Evolutionary conservation across 2,797 vertebrate genomes (phyloP).

Genomic region (Girardinus metallicus): DNA sequence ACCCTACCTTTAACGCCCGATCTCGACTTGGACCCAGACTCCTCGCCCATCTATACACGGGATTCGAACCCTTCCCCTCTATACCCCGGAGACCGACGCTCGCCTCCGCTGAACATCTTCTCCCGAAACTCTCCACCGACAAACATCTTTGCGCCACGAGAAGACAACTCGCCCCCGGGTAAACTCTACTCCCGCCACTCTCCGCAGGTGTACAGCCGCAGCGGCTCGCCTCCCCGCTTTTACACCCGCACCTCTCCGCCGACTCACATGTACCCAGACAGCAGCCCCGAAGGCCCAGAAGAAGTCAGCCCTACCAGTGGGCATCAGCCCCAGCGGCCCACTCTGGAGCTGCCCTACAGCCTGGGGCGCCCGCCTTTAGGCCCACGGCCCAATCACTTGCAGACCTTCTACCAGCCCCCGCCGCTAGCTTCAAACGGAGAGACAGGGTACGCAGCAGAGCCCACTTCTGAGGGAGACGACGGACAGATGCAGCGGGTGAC

Average conservation of each 20-base stretch:
- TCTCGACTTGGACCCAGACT: constrained; percentile 77
- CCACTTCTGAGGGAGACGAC: constrained; percentile 86
- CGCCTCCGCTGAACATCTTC: constrained; percentile 76
- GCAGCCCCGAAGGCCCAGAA: constrained; percentile 88
- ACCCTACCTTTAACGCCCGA: constrained; percentile 80
- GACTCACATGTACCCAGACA: constrained; percentile 88
- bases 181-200: constrained; percentile 77
- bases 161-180: constrained; percentile 76
- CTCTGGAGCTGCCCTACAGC: constrained; percentile 89
- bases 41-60: constrained; percentile 76
- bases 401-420: constrained; percentile 91
- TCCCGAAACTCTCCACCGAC: constrained; percentile 87
- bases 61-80: constrained; percentile 80
- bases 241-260: constrained; percentile 76
- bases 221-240: constrained; percentile 80
- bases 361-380: constrained; percentile 88
- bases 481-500: constrained; percentile 97
- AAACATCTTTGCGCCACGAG: constrained; percentile 86
- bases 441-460: constrained; percentile 85
- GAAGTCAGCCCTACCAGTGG: constrained; percentile 80
- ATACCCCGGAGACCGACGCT: constrained; percentile 72
- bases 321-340: constrained; percentile 68
- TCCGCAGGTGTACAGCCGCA: constrained; percentile 78
- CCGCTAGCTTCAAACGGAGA: constrained; percentile 86
- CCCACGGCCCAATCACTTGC: constrained; percentile 87